Percentiles rank a stretch among this genome's conserved stretches.
Conservation (phyloP, 2,888 invertebrate species). For the Troides oblongomaculatus region DNA sequence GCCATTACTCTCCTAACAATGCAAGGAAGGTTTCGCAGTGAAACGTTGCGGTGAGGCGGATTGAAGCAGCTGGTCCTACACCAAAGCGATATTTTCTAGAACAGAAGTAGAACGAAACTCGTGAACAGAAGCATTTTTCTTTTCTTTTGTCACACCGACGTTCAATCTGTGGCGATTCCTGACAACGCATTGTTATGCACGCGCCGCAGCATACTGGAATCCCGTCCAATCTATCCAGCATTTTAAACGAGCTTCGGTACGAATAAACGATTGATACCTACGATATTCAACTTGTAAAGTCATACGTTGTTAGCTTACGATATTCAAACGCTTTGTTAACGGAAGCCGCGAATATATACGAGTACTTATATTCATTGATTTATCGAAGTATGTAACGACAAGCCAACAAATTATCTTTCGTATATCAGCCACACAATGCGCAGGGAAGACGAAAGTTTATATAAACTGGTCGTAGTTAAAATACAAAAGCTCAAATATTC, state of each 20-base stretch:
- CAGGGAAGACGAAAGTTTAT: too few species aligned
- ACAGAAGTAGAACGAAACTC: constrained; percentile 7
- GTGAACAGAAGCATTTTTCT: constrained; percentile 23
- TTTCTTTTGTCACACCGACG: constrained; percentile 18
- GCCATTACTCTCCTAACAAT: constrained; percentile 47
- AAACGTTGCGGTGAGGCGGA: constrained; percentile 37
- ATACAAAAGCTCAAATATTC: too few species aligned
- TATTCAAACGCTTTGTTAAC: constrained; percentile 15
- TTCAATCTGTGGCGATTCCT: constrained; percentile 25
- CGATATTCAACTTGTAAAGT: constrained; percentile 23
- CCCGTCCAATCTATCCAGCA: constrained; percentile 29
- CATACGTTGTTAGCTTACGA: constrained; percentile 20
- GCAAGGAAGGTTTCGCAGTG: constrained; percentile 39
- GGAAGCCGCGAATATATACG: background rate
- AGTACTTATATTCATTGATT: background rate
- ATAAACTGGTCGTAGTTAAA: too few species aligned
- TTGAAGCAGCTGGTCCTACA: constrained; percentile 25
- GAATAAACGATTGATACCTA: constrained; percentile 31
- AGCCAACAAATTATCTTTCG: too few species aligned
- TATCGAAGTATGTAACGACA: background rate
- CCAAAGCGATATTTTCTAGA: constrained; percentile 7
- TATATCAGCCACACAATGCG: too few species aligned
- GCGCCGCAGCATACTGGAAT: constrained; percentile 24
- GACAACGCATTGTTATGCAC: constrained; percentile 29
- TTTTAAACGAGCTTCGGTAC: constrained; percentile 33